A percentile compares a stretch with the other conserved stretches of the same genome.
These are phyloP conservation scores for Porphyrio hochstetteri DNA, from an alignment of 2,113 vertebrate species.

Conservation along the genomic window DNA sequence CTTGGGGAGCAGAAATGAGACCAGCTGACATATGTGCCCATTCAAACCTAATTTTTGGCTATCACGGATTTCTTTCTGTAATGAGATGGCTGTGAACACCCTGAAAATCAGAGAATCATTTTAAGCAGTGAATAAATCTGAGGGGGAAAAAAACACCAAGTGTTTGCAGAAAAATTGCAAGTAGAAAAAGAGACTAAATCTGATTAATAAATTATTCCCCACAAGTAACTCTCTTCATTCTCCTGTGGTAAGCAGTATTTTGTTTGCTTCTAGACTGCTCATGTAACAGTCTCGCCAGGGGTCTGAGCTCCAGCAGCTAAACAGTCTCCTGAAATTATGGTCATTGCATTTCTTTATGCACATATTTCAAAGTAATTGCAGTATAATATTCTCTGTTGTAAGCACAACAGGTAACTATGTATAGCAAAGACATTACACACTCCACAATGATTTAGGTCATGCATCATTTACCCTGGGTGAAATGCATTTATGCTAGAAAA, in stretches of 20 bases:
- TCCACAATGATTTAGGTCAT: neutral
- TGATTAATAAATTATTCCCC: conserved; percentile 20
- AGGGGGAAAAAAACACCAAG: neutral
- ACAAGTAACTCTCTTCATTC: neutral
- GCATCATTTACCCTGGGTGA: neutral
- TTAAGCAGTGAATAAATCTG: neutral
- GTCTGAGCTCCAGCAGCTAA: conserved; percentile 4
- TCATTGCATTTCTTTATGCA: conserved; percentile 1
- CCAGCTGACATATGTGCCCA: neutral
- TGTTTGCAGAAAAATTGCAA: conserved; percentile 22
- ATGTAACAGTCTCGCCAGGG: neutral
- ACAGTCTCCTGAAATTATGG: neutral
- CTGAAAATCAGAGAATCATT: conserved; percentile 8
- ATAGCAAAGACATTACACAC: neutral
- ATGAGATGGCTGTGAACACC: neutral
- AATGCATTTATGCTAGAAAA: conserved; percentile 14
- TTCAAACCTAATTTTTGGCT: neutral
- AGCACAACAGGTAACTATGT: neutral
- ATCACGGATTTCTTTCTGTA: neutral
- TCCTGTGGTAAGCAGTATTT: neutral
- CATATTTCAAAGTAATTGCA: conserved; percentile 39
- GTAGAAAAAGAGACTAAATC: neutral
- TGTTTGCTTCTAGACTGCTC: neutral
- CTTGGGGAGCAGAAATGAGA: neutral
- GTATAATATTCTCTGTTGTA: conserved; percentile 12